A percentile compares a stretch with the other conserved stretches of the same genome.
These are phyloP conservation scores for Antheraea mylitta DNA, from an alignment of 1,140 invertebrate genomes.

Conservation along the genomic window DNA sequence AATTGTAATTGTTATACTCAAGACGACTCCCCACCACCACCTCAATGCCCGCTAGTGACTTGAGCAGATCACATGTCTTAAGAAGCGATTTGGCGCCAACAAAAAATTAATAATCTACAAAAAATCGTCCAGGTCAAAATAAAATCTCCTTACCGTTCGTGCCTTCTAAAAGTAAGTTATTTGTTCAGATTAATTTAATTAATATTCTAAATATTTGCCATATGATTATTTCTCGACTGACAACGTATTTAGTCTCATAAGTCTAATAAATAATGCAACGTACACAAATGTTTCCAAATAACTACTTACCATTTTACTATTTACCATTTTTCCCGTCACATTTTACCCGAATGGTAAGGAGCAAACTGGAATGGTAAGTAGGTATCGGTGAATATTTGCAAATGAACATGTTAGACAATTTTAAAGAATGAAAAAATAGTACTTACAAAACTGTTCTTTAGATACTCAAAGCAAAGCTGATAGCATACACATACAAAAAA, in stretches of 20 bases:
- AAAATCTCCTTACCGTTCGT: not conserved
- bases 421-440: too few relatives aligned
- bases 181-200: slow-evolving; percentile 2
- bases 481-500: too few relatives aligned
- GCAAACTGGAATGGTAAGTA: not conserved
- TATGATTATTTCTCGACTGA: not conserved
- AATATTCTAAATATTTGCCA: not conserved
- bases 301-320: not conserved
- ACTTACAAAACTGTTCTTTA: too few relatives aligned
- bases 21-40: not conserved
- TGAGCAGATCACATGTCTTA: not conserved
- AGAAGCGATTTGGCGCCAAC: not conserved
- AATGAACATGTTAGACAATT: too few relatives aligned
- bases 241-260: slow-evolving; percentile 3
- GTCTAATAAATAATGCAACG: not conserved
- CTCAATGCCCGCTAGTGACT: not conserved
- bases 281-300: not conserved
- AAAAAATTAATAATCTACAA: not conserved
- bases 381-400: slow-evolving; percentile 3
- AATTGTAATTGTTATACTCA: not conserved
- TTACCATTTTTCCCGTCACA: too few relatives aligned
- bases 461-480: too few relatives aligned
- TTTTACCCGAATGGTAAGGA: not conserved
- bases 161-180: not conserved
- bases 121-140: not conserved